Evolutionary conservation across 2,797 vertebrate genomes (phyloP).

Genomic region (Ispidina picta): DNA sequence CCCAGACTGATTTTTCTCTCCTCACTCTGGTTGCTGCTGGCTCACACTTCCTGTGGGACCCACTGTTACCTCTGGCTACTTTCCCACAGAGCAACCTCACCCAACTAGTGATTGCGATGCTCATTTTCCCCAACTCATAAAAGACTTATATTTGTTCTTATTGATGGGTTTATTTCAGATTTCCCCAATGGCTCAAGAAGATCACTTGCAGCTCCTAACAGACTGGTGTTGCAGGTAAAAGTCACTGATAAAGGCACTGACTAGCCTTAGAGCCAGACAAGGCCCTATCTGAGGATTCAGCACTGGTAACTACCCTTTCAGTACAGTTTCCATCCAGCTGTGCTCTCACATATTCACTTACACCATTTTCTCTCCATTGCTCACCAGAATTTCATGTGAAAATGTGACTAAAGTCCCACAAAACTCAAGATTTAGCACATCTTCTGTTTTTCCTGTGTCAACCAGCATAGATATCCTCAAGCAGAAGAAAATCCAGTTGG

Average conservation of each 20-base stretch:
- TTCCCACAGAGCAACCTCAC: slow-evolving; percentile 12
- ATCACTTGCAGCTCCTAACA: neutral
- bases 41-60: neutral
- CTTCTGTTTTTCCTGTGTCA: neutral
- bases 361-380: neutral
- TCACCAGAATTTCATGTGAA: neutral
- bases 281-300: neutral
- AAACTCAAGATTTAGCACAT: neutral
- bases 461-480: neutral
- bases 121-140: neutral
- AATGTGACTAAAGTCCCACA: neutral
- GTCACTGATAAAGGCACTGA: neutral
- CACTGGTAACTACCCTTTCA: neutral
- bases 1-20: neutral
- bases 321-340: neutral
- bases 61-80: neutral
- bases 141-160: neutral
- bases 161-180: neutral
- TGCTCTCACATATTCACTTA: neutral
- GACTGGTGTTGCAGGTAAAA: neutral
- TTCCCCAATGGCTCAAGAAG: neutral
- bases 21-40: neutral
- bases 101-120: neutral
- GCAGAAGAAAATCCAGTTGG: neutral
- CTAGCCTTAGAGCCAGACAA: neutral